phyloP scores from a whole-genome alignment of 64 coral and sea anemone species.

The Stichodactyla mertensii region DNA sequence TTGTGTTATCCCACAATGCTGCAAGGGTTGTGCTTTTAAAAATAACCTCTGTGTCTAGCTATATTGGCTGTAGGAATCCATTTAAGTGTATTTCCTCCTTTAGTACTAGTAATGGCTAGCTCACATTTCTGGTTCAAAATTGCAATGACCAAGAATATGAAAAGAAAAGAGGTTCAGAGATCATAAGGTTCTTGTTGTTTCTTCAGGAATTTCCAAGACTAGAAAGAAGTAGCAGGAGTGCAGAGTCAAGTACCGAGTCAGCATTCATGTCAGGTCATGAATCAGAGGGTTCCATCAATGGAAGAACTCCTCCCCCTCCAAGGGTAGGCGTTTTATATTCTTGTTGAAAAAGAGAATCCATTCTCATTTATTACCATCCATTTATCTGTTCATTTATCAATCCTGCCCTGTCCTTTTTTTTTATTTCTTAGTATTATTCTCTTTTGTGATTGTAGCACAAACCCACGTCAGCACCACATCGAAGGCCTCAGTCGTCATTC shows the following conservation, averaged over 20 bases:
- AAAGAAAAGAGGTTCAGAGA: background rate
- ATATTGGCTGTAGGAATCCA: too few species aligned
- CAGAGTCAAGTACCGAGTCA: slow-evolving; percentile 19
- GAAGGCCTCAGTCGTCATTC: slow-evolving; percentile 81
- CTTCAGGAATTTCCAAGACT: background rate
- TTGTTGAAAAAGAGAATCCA: too few species aligned
- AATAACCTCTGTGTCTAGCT: too few species aligned
- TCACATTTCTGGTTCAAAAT: too few species aligned
- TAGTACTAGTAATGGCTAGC: too few species aligned
- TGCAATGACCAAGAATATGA: background rate
- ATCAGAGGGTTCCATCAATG: slow-evolving; percentile 9
- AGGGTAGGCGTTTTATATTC: background rate
- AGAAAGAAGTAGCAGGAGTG: background rate
- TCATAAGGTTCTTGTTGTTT: background rate
- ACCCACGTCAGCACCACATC: slow-evolving; percentile 41
- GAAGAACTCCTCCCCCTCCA: background rate
- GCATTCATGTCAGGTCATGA: slow-evolving; percentile 21
- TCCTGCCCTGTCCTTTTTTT: too few species aligned
- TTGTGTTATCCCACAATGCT: too few species aligned
- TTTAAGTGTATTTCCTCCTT: too few species aligned
- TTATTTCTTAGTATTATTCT: too few species aligned
- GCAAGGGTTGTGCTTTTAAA: too few species aligned
- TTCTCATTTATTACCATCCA: too few species aligned
- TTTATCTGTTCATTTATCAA: too few species aligned
- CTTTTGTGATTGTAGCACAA: slow-evolving; percentile 29